Conservation (phyloP, 2,113 vertebrate genomes). For the Colossoma macropomum region DNA sequence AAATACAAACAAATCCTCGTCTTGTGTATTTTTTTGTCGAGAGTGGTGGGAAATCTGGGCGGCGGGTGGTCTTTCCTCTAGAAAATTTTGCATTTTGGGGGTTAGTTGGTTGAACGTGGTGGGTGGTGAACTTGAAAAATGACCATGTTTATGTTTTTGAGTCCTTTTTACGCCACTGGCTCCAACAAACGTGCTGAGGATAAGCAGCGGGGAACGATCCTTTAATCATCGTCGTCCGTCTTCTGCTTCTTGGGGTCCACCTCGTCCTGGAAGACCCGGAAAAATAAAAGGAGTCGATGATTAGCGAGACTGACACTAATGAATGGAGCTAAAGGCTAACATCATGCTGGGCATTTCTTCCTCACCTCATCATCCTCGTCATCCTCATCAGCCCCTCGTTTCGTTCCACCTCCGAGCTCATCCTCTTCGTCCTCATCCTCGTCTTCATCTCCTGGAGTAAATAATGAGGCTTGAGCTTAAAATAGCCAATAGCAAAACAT, state of each 20-base stretch:
- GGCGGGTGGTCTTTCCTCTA: conserved; percentile 68
- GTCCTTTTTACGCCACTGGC: conserved; percentile 63
- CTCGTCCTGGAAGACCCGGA: conserved; percentile 78
- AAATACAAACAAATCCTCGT: conserved; percentile 98
- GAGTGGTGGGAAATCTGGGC: conserved; percentile 81
- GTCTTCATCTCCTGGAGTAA: conserved; percentile 86
- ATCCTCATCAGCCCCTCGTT: conserved; percentile 92
- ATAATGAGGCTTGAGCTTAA: neutral
- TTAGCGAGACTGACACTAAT: neutral
- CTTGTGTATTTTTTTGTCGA: conserved; percentile 82
- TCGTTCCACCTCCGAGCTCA: conserved; percentile 87
- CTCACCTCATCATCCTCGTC: conserved; percentile 78
- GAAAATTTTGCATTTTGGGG: conserved; percentile 73
- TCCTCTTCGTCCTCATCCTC: conserved; percentile 92
- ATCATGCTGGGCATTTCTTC: neutral
- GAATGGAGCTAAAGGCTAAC: neutral
- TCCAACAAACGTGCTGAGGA: conserved; percentile 65
- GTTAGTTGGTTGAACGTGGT: conserved; percentile 58
- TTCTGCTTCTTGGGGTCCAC: conserved; percentile 97
- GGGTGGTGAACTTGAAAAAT: conserved; percentile 82
- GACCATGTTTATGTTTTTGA: conserved; percentile 81
- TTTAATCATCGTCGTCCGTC: conserved; percentile 92
- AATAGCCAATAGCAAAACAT: neutral
- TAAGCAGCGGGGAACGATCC: conserved; percentile 67
- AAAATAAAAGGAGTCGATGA: neutral